Percentiles rank a stretch among this genome's conserved stretches.
Conservation (phyloP, 2,888 invertebrate genomes). For the Stegophylla sp. region DNA sequence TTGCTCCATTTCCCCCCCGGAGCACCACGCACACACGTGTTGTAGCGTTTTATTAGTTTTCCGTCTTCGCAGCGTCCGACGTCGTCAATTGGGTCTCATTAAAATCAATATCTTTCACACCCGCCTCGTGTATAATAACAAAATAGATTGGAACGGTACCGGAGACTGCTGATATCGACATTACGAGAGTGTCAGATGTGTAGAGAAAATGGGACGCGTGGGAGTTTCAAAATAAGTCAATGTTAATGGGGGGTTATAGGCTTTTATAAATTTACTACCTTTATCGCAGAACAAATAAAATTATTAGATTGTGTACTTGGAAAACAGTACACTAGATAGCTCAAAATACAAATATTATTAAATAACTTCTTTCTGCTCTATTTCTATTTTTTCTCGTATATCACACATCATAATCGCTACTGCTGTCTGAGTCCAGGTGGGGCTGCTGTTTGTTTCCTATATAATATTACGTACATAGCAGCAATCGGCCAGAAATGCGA, state of each 20-base stretch:
- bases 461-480: background rate
- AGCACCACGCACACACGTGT: background rate
- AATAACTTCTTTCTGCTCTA: no score
- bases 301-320: no score
- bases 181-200: no score
- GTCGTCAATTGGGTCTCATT: constrained; percentile 31
- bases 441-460: background rate
- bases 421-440: no score
- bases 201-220: background rate
- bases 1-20: background rate
- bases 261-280: no score
- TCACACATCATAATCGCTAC: no score
- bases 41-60: constrained; percentile 37
- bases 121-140: background rate
- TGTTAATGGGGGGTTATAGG: no score
- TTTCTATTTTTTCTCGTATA: no score
- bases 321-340: no score
- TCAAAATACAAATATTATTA: no score
- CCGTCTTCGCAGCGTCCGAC: background rate
- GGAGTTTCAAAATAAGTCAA: no score
- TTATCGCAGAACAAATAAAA: no score
- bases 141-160: background rate
- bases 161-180: background rate
- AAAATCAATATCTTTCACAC: constrained; percentile 8
- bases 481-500: background rate